phyloP scores from a whole-genome alignment of 2,113 vertebrate genomes.

The Corythornis vintsioides region DNA sequence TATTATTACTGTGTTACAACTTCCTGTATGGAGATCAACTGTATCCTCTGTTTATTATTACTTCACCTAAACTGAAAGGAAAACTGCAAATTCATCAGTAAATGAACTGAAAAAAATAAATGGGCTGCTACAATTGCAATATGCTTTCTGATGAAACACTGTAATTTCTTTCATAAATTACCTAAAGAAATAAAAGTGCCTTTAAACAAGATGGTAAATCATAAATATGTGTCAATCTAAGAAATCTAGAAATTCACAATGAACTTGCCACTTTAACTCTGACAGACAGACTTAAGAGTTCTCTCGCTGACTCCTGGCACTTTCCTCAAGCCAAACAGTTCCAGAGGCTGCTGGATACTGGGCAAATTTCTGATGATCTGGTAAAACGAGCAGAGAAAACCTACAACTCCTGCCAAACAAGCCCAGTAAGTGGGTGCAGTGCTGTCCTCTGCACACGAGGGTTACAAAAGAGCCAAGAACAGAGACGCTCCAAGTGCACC shows the following conservation, averaged over 20 bases:
- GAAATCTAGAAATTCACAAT: background rate
- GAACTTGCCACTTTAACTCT: background rate
- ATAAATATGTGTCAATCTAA: background rate
- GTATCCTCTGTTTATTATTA: background rate
- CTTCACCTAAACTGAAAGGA: background rate
- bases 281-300: background rate
- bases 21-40: background rate
- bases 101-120: conserved; percentile 40
- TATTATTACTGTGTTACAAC: background rate
- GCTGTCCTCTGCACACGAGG: background rate
- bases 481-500: background rate
- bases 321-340: background rate
- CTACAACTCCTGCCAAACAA: background rate
- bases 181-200: background rate
- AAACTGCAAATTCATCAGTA: conserved; percentile 47
- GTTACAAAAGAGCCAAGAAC: background rate
- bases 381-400: background rate
- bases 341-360: background rate
- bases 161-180: background rate
- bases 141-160: conserved; percentile 5
- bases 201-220: background rate
- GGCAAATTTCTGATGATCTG: background rate
- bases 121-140: background rate
- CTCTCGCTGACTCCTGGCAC: background rate
- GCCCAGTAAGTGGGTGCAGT: background rate